These are phyloP conservation scores for Rhineura floridana DNA, from an alignment of 2,113 vertebrate genomes.

Conservation along the genomic window DNA sequence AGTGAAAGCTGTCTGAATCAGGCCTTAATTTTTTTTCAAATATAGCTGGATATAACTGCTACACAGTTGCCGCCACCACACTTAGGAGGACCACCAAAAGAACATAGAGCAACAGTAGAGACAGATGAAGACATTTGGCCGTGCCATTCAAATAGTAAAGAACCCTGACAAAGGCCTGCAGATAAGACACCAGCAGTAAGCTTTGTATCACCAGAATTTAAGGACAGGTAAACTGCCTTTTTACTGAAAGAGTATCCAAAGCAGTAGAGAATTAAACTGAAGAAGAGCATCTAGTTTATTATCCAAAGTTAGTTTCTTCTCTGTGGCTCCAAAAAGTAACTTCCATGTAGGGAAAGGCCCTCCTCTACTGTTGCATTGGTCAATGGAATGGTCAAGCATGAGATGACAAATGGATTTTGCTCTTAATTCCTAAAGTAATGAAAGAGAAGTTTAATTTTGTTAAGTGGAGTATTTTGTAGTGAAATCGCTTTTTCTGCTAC, in stretches of 20 bases:
- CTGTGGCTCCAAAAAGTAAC: neutral
- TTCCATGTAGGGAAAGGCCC: neutral
- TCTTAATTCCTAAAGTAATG: neutral
- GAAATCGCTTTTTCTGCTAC: fast-evolving
- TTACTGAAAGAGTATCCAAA: no score
- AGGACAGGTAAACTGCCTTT: no score
- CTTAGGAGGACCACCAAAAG: neutral
- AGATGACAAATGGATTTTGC: neutral
- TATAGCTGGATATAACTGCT: neutral
- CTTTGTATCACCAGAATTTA: no score
- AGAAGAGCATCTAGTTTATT: neutral
- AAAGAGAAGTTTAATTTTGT: neutral
- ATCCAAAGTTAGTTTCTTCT: neutral
- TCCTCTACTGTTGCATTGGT: neutral
- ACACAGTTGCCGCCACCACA: neutral
- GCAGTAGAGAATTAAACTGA: no score
- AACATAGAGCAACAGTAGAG: no score
- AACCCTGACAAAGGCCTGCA: no score
- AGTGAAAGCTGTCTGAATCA: neutral
- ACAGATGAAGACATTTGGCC: no score
- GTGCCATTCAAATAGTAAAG: no score
- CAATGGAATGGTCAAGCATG: neutral
- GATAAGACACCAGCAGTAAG: no score
- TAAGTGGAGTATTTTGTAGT: neutral
- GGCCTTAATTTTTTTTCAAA: neutral